A percentile compares a stretch with the other conserved stretches of the same genome.
phyloP scores from a whole-genome alignment of 2,888 invertebrate species.

The Drosophila limbata region DNA sequence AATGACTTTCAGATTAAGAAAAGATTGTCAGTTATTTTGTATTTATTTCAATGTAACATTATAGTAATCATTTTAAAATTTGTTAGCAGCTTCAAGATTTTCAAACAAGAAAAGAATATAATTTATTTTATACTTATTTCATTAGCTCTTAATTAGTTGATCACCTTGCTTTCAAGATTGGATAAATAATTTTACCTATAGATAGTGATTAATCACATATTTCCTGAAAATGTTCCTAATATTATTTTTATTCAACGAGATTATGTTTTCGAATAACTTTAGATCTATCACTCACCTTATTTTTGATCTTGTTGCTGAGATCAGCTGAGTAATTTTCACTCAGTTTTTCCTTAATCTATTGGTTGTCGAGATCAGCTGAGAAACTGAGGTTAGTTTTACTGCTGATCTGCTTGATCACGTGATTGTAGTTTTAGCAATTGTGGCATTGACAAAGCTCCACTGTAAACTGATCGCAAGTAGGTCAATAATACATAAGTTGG shows the following conservation, averaged over 20 bases:
- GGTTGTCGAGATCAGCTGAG: neutral
- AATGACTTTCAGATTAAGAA: neutral
- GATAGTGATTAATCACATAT: too few species aligned
- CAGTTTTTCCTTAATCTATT: neutral
- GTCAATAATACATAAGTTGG: constrained; percentile 49
- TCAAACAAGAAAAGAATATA: neutral
- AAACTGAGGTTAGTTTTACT: neutral
- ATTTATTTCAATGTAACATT: too few species aligned
- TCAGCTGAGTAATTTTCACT: neutral
- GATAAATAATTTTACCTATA: too few species aligned
- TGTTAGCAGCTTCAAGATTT: too few species aligned
- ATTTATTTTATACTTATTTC: neutral
- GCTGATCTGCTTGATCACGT: constrained; percentile 16
- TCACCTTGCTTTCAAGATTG: neutral
- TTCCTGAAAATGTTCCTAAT: too few species aligned
- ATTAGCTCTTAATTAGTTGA: neutral
- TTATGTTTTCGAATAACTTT: neutral
- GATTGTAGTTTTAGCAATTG: constrained; percentile 18
- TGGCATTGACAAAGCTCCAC: constrained; percentile 23
- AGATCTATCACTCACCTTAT: too few species aligned
- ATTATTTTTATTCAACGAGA: too few species aligned
- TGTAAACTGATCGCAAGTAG: constrained; percentile 54
- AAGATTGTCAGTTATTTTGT: neutral
- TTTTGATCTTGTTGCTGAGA: neutral
- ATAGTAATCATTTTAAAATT: too few species aligned